Percentiles rank a stretch among this genome's conserved stretches.
Conservation (phyloP, 2,888 invertebrate species). For the Rugalucina vietnamica region DNA sequence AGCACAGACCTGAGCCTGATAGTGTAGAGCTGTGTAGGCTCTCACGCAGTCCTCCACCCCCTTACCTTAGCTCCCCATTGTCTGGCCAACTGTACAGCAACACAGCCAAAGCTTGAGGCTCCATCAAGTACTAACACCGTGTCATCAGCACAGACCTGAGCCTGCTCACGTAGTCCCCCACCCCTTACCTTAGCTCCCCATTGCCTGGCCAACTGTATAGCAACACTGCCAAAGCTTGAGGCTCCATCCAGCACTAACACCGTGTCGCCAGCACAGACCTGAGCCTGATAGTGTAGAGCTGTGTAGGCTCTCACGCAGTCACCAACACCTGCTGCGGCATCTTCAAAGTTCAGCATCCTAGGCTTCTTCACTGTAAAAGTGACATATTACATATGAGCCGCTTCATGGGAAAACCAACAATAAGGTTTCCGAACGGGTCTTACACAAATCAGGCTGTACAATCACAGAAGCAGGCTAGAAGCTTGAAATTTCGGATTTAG, state of each 20-base stretch:
- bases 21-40: constrained; percentile 85
- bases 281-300: constrained; percentile 84
- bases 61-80: constrained; percentile 85
- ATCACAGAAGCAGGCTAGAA: no score
- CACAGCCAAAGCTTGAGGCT: constrained; percentile 83
- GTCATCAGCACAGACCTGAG: constrained; percentile 83
- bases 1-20: constrained; percentile 83
- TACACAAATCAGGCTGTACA: no score
- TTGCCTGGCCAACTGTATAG: constrained; percentile 84
- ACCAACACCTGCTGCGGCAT: constrained; percentile 84
- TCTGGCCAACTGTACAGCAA: constrained; percentile 84
- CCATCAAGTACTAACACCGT: constrained; percentile 84
- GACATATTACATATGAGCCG: no score
- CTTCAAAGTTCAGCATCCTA: constrained; percentile 82
- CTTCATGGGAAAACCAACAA: no score
- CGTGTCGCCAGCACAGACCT: constrained; percentile 83
- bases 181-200: constrained; percentile 85
- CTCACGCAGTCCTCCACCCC: constrained; percentile 84
- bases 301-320: constrained; percentile 85
- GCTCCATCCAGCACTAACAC: constrained; percentile 85
- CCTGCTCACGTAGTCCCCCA: constrained; percentile 84
- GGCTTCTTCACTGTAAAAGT: constrained; percentile 83
- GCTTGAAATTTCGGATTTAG: no score
- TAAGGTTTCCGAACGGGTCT: no score
- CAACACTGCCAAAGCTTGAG: constrained; percentile 83